Conservation (phyloP, 2,797 vertebrate genomes). For the Rhinoraja longicauda region DNA sequence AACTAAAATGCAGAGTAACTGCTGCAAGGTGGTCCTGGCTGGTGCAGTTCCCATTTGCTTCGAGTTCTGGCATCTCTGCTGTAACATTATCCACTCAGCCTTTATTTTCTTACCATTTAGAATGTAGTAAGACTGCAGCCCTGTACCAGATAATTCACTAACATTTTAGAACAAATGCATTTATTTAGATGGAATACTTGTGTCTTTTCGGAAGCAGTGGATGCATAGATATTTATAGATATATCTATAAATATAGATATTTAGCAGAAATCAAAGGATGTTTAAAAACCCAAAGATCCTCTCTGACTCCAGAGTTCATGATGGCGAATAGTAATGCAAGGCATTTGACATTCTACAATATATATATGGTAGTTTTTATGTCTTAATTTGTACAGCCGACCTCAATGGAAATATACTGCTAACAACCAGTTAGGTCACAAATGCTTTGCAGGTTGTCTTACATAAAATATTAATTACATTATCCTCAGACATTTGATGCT, state of each 20-base stretch:
- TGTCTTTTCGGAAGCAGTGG: not conserved
- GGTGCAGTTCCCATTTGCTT: not conserved
- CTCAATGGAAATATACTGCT: not conserved
- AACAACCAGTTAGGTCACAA: conserved; percentile 9
- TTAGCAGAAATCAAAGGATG: not conserved
- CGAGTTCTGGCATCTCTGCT: not conserved
- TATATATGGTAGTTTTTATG: not conserved
- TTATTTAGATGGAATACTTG: not conserved
- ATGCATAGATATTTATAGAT: no score
- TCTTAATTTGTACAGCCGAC: not conserved
- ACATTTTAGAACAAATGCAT: not conserved
- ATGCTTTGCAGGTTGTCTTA: not conserved
- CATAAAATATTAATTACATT: not conserved
- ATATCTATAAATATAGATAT: not conserved
- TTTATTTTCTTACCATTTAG: not conserved
- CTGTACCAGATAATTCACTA: not conserved
- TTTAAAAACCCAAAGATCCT: not conserved
- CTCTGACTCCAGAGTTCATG: not conserved
- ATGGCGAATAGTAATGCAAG: not conserved
- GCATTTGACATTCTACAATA: not conserved
- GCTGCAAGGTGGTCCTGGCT: conserved; percentile 20
- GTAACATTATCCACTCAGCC: not conserved
- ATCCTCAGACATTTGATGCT: not conserved
- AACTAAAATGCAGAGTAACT: not conserved
- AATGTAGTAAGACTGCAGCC: not conserved